phyloP scores from a whole-genome alignment of 2,888 invertebrate species.

The Tetragonisca angustula region DNA sequence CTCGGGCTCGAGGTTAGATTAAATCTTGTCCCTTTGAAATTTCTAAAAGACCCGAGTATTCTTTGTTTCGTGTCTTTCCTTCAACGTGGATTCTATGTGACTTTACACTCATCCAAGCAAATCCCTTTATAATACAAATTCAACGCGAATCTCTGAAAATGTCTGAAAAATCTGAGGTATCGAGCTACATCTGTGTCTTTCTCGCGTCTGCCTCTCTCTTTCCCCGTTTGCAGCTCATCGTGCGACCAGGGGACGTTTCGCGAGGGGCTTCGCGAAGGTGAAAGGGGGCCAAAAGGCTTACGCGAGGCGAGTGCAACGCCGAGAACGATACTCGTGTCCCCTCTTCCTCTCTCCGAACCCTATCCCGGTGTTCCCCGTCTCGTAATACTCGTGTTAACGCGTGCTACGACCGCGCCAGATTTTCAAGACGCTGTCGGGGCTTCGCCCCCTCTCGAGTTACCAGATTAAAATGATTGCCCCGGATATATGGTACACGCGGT shows the following conservation, averaged over 20 bases:
- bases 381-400: slow-evolving; percentile 48
- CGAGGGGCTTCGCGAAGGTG: slow-evolving; percentile 58
- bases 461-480: slow-evolving; percentile 67
- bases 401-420: slow-evolving; percentile 64
- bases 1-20: too few relatives aligned
- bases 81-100: too few relatives aligned
- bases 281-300: slow-evolving; percentile 56
- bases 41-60: too few relatives aligned
- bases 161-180: too few relatives aligned
- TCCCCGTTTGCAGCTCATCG: too few relatives aligned
- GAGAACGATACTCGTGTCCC: slow-evolving; percentile 7
- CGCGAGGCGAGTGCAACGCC: background rate
- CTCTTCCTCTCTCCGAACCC: background rate
- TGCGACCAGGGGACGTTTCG: slow-evolving; percentile 18
- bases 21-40: too few relatives aligned
- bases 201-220: background rate
- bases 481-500: slow-evolving; percentile 57
- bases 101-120: too few relatives aligned
- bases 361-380: background rate
- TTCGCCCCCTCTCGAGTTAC: slow-evolving; percentile 61
- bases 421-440: slow-evolving; percentile 68
- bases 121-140: too few relatives aligned
- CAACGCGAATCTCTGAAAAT: too few relatives aligned
- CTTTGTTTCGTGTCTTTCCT: too few relatives aligned
- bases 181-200: background rate